Evolutionary conservation across 2,888 invertebrate genomes (phyloP).

Genomic region (Limnephilus marmoratus): DNA sequence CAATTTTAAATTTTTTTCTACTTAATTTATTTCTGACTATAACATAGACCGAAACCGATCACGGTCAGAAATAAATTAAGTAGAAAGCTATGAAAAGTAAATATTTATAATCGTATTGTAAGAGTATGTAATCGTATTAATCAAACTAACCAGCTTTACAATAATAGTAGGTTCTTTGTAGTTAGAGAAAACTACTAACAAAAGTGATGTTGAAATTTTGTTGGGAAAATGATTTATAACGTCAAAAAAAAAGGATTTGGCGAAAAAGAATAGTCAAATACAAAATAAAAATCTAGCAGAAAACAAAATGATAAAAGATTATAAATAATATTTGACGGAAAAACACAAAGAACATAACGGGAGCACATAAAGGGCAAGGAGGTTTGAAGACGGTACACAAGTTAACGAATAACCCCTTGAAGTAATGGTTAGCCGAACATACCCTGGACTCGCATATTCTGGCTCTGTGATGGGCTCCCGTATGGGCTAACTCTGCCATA

Average conservation of each 20-base stretch:
- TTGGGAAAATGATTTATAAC: background rate
- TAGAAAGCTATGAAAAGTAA: no score
- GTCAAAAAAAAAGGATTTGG: background rate
- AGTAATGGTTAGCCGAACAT: constrained; percentile 68
- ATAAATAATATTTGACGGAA: background rate
- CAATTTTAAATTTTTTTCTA: no score
- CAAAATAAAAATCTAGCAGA: background rate
- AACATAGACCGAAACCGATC: no score
- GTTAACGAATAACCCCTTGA: constrained; percentile 23
- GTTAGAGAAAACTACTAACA: no score
- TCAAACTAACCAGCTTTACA: background rate
- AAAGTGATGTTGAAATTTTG: background rate
- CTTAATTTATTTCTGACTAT: no score
- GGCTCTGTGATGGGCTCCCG: constrained; percentile 80
- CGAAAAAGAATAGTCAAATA: background rate
- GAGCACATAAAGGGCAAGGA: background rate
- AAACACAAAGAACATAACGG: background rate
- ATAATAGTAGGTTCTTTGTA: background rate
- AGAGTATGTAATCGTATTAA: background rate
- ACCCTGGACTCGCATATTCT: constrained; percentile 73
- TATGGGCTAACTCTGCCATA: constrained; percentile 79
- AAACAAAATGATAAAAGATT: background rate
- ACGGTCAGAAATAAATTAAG: no score
- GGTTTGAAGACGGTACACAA: constrained; percentile 23
- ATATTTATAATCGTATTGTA: background rate